Percentiles rank a stretch among this genome's conserved stretches.
phyloP scores from a whole-genome alignment of 37 sponge, comb jelly and placozoan genomes.

The Spongilla lacustris region DNA sequence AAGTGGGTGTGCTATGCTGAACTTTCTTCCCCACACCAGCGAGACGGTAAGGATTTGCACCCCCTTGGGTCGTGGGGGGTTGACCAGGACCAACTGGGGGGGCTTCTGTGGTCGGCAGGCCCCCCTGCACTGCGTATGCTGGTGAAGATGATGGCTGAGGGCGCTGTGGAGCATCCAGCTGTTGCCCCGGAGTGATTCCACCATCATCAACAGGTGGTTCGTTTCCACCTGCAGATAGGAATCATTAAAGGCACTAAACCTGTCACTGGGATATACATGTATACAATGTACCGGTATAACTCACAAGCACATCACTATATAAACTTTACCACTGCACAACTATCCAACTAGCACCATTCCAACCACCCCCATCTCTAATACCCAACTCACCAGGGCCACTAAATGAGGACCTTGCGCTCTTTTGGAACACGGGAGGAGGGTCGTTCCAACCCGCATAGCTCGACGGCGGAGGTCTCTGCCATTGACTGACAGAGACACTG shows the following conservation, averaged over 20 bases:
- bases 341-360: too few species aligned
- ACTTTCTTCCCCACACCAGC: neutral
- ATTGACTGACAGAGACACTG: neutral
- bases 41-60: neutral
- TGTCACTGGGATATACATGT: too few species aligned
- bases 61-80: neutral
- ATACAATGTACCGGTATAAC: too few species aligned
- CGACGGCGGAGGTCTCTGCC: neutral
- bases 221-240: too few species aligned
- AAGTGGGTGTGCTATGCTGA: neutral
- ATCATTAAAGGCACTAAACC: too few species aligned
- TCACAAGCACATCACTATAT: too few species aligned
- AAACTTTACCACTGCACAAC: too few species aligned
- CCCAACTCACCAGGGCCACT: neutral
- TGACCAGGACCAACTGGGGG: neutral
- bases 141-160: neutral
- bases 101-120: neutral
- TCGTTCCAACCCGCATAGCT: conserved; percentile 59
- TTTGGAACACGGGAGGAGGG: conserved; percentile 44
- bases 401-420: neutral
- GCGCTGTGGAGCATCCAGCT: neutral
- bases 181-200: neutral
- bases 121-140: too few species aligned
- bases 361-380: too few species aligned
- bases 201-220: too few species aligned